A percentile compares a stretch with the other conserved stretches of the same genome.
Conservation (phyloP, 2,888 invertebrate genomes). For the Cordilura impudica region DNA sequence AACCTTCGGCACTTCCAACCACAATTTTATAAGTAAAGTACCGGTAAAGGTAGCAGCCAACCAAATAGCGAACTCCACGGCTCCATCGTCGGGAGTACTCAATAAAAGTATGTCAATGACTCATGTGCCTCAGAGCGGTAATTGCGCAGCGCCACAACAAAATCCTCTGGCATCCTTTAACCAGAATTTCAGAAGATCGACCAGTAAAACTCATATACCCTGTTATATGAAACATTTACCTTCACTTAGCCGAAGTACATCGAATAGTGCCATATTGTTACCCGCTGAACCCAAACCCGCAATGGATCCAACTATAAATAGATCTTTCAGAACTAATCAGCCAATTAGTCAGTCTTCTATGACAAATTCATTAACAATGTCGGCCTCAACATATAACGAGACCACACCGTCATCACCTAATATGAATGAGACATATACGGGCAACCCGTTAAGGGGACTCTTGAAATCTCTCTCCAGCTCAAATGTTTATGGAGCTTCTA, state of each 20-base stretch:
- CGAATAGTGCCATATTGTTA: constrained; percentile 75
- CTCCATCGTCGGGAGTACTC: too few relatives aligned
- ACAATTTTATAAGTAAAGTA: constrained; percentile 68
- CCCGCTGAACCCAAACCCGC: constrained; percentile 59
- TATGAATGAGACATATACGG: constrained; percentile 33
- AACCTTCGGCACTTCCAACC: constrained; percentile 15
- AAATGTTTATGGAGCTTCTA: constrained; percentile 71
- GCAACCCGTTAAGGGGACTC: constrained; percentile 66
- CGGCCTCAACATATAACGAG: constrained; percentile 51
- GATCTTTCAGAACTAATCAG: constrained; percentile 22
- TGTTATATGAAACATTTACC: constrained; percentile 76
- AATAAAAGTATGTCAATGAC: constrained; percentile 76
- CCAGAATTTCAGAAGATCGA: constrained; percentile 68
- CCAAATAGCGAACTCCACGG: too few relatives aligned
- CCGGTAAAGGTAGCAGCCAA: constrained; percentile 69
- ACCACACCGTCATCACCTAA: constrained; percentile 40
- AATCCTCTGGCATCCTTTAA: not conserved
- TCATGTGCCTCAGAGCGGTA: constrained; percentile 70
- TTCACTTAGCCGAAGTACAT: constrained; percentile 75
- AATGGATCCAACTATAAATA: constrained; percentile 37
- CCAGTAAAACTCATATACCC: constrained; percentile 76
- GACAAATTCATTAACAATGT: constrained; percentile 44
- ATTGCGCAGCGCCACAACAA: constrained; percentile 4
- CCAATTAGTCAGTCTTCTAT: constrained; percentile 23
- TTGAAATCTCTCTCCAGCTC: constrained; percentile 77